These are phyloP conservation scores for Brachypterus glaber DNA, from an alignment of 2,888 invertebrate genomes.

Conservation along the genomic window DNA sequence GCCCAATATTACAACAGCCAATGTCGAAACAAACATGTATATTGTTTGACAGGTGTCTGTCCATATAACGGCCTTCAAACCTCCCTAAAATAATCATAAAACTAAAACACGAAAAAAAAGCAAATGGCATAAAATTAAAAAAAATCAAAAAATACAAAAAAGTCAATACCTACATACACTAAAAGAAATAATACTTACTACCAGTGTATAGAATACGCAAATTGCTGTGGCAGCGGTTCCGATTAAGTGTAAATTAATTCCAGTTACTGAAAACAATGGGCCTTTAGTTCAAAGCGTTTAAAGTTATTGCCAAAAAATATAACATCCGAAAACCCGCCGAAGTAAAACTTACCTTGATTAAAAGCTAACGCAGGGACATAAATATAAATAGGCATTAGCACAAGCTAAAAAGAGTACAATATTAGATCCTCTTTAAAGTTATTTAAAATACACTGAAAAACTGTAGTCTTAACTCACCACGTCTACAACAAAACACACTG, in stretches of 20 bases:
- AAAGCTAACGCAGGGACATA: constrained; percentile 73
- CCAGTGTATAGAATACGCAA: constrained; percentile 78
- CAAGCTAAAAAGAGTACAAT: constrained; percentile 46
- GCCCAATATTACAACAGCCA: constrained; percentile 55
- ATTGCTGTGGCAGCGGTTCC: constrained; percentile 66
- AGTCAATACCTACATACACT: too few species aligned
- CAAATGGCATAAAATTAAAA: too few species aligned
- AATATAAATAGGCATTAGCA: constrained; percentile 69
- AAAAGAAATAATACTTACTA: constrained; percentile 57
- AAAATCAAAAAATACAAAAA: too few species aligned
- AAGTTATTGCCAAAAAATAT: too few species aligned
- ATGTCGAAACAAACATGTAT: constrained; percentile 59
- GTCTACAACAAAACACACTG: constrained; percentile 67
- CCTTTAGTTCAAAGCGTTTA: too few species aligned
- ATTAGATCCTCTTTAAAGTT: too few species aligned
- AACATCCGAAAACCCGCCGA: too few species aligned
- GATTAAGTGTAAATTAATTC: constrained; percentile 68
- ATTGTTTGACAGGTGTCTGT: constrained; percentile 67
- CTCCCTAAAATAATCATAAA: constrained; percentile 51
- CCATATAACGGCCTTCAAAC: constrained; percentile 67
- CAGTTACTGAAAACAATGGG: constrained; percentile 81
- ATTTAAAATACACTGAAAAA: too few species aligned
- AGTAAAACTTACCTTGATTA: constrained; percentile 57
- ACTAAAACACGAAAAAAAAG: too few species aligned
- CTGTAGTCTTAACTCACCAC: too few species aligned